Evolutionary conservation across 2,888 invertebrate species (phyloP), one percentile per base, ranked within the genome.

Genomic region (Drosophila limbata): DNA sequence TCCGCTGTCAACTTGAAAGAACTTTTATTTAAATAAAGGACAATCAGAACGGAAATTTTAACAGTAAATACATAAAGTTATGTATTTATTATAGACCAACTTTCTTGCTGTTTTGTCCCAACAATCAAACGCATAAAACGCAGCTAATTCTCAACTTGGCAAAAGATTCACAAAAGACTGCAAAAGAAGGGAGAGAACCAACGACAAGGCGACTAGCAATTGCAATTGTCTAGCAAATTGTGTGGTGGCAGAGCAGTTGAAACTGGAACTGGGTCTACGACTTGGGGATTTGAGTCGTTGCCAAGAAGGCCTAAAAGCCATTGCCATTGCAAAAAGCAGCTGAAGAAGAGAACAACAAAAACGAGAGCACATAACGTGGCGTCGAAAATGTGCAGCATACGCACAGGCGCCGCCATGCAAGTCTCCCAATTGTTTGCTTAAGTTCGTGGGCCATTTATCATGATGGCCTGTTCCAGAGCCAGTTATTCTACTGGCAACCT

Each of bases 371-470:
- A 44, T 28, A 28, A 35, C 9, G 25, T 31, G 57, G 51, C 48
- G 61, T 39, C 39, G 47, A 65, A 65, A 75, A 75, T 63, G 55
- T 79, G 76, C 63, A 48, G 67, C 70, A 70, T 75, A 82, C 80
- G 83, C 78, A 82, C 64, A 70, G 83, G 67, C 66, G 61, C 66
- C 77, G 81, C 57, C 68, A 57, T 40, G 62, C 53, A 75, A 79
- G 25, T 75, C 69, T 55, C 48, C 65, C 65, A 51, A 66, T 69
- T 76, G 81, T 72, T 83, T 53, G 59, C 35, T 45, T 64, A 81
- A 68, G 65, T 81, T 84, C 37, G 44, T 37, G 35, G 37, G 51
- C 63, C 63, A 62, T 66, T 74, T 73, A 78, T 78, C 76, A 75
- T 48, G 51, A 40, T 35, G 44, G 35, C 51, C 57, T 57, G 42